A percentile compares a stretch with the other conserved stretches of the same genome.
These are phyloP conservation scores for Microdon myrmicae DNA, from an alignment of 2,888 invertebrate genomes.

Conservation along the genomic window DNA sequence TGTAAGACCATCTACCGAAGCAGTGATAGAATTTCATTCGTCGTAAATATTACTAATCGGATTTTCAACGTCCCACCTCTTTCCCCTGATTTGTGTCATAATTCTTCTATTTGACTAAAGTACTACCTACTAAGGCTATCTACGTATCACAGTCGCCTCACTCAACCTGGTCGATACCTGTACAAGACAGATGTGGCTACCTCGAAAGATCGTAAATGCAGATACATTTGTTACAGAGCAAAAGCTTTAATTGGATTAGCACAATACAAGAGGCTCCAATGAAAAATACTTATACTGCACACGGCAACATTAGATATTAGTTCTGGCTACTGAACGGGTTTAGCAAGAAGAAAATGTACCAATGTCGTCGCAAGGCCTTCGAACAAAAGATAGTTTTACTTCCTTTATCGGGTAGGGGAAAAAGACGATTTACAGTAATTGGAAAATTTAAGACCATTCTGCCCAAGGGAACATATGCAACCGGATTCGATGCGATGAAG, in stretches of 20 bases:
- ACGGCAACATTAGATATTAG: not conserved
- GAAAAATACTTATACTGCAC: not conserved
- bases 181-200: not conserved
- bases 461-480: slow-evolving; percentile 44
- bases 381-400: too few species aligned
- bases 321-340: not conserved
- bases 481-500: slow-evolving; percentile 41
- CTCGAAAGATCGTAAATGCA: slow-evolving; percentile 32
- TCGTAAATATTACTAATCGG: slow-evolving; percentile 46
- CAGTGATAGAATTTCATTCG: slow-evolving; percentile 40
- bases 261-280: slow-evolving; percentile 23
- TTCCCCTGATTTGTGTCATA: slow-evolving; percentile 29
- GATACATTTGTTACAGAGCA: slow-evolving; percentile 39
- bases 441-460: slow-evolving; percentile 46
- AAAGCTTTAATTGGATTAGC: slow-evolving; percentile 50
- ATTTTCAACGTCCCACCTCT: too few species aligned
- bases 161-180: slow-evolving; percentile 1
- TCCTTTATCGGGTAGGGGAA: too few species aligned
- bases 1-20: not conserved
- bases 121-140: slow-evolving; percentile 31
- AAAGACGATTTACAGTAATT: slow-evolving; percentile 49
- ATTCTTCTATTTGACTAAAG: slow-evolving; percentile 3
- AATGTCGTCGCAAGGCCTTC: not conserved
- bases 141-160: not conserved
- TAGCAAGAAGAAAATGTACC: slow-evolving; percentile 8